Percentiles rank a stretch among this genome's conserved stretches.
Evolutionary conservation across 1,140 invertebrate species (phyloP).

Genomic region (Philaenus spumarius): DNA sequence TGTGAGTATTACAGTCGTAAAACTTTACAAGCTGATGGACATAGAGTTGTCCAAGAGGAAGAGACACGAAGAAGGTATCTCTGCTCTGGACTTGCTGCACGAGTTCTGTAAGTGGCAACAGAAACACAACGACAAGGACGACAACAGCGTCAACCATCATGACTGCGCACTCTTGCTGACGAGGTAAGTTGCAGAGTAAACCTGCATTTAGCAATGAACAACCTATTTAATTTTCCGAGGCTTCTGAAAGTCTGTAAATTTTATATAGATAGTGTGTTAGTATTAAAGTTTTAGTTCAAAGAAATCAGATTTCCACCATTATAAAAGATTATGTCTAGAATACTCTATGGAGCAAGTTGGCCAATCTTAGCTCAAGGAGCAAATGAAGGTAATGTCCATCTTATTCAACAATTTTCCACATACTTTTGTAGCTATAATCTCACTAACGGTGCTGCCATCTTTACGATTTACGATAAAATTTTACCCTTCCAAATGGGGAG

Average conservation of each 20-base stretch:
- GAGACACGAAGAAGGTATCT: constrained; percentile 38
- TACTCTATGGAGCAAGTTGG: too few relatives aligned
- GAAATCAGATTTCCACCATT: too few relatives aligned
- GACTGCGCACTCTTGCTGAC: constrained; percentile 69
- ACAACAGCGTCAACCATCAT: constrained; percentile 49
- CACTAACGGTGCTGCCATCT: too few relatives aligned
- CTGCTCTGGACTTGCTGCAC: constrained; percentile 57
- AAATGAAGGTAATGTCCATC: too few relatives aligned
- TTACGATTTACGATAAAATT: too few relatives aligned
- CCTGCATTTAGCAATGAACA: not conserved
- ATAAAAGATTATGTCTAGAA: too few relatives aligned
- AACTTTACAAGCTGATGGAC: constrained; percentile 52
- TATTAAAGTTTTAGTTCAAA: too few relatives aligned
- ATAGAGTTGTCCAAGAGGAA: constrained; percentile 39
- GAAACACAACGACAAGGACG: constrained; percentile 44
- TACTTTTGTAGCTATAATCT: too few relatives aligned
- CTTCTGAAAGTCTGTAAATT: constrained; percentile 8
- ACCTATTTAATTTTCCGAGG: not conserved
- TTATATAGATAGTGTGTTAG: too few relatives aligned
- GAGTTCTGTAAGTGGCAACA: constrained; percentile 67
- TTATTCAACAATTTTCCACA: too few relatives aligned
- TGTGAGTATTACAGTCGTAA: constrained; percentile 67
- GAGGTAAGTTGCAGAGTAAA: constrained; percentile 45
- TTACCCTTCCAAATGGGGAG: too few relatives aligned
- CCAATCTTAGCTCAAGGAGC: too few relatives aligned